Base-by-base conservation (phyloP, 2,888 invertebrate species). In the Pelosia muscerda region DNA sequence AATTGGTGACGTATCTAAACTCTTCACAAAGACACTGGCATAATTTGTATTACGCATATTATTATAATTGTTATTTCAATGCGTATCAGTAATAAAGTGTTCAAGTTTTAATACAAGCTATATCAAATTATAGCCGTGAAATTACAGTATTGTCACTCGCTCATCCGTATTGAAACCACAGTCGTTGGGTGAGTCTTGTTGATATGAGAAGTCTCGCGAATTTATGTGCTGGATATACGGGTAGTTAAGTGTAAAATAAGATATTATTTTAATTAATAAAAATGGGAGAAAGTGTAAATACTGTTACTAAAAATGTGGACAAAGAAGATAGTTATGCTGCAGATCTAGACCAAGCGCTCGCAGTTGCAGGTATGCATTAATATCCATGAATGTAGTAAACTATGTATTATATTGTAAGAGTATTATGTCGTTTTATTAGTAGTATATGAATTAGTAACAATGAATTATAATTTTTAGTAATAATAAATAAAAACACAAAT, bases 211-310 rank as follows among this genome's bases (percentile, higher is more conserved):
- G 54, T 63, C 54, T 54, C 13, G 54, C 31, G 31, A 25, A 54
- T 25, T 23, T 6, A 9, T 34, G 28, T 63, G 22, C 34, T 28
- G 49, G 10, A 31, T 19, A 31, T 5, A 19, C 8, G 31, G 11
- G n/a, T 28, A 54, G 26, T 28, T 22, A 54, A 54, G 15, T 54
- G 2, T 54, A 3, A 2, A 23, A 15, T 10, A 3, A 22, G 4
- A 23, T 10, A 34, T 55, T 31, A 22, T 26, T 34, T 13, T n/a
- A 57, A 56, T 67, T 25, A 63, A 2, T 34, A 2, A 73, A 74
- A 80, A 90, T 86, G 85, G 82, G 79, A 69, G 73, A 73, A 49
- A 85, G 81, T 78, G 78, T 89, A 59, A 77, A 76, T 23, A 91
- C 88, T 2, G 73, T 92, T 31, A 72, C 90, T 0, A 83, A 83